Percentiles rank a stretch among this genome's conserved stretches.
Conservation (phyloP, 2,797 vertebrate species). For the Petrocephalus schoutedeni region DNA sequence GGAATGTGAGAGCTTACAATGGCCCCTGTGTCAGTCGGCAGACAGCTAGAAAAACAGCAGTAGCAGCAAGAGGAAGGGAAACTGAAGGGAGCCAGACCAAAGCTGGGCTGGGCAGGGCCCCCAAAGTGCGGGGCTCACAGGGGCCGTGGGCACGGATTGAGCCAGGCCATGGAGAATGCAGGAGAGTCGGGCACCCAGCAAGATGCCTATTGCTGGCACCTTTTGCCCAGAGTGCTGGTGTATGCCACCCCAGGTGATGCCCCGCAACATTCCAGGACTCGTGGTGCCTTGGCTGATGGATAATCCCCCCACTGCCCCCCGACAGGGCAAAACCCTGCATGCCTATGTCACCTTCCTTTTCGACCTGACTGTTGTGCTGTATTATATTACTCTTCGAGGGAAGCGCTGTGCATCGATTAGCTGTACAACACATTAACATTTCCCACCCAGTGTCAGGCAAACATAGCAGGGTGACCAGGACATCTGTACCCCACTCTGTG, state of each 20-base stretch:
- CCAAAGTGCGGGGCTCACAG: too few species aligned
- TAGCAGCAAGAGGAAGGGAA: not conserved
- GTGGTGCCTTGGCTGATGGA: not conserved
- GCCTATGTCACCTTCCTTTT: conserved; percentile 40
- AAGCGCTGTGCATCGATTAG: conserved; percentile 29
- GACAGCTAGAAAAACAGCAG: not conserved
- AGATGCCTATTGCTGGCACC: not conserved
- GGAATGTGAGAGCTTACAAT: not conserved
- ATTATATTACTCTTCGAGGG: conserved; percentile 34
- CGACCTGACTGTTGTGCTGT: conserved; percentile 53
- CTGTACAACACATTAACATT: conserved; percentile 6
- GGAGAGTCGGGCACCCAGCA: too few species aligned
- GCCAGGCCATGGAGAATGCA: too few species aligned
- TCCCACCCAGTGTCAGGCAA: not conserved
- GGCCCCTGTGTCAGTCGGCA: not conserved
- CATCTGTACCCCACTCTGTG: not conserved
- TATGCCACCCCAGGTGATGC: not conserved
- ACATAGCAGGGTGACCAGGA: not conserved
- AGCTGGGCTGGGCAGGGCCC: not conserved
- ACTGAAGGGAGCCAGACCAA: not conserved
- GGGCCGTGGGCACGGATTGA: too few species aligned
- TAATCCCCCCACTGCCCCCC: not conserved
- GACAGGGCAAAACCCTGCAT: conserved; percentile 24
- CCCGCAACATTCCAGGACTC: too few species aligned
- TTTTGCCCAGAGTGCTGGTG: not conserved